A percentile compares a stretch with the other conserved stretches of the same genome.
Evolutionary conservation across 2,888 invertebrate genomes (phyloP).

Genomic region (Tiliacea citrago): DNA sequence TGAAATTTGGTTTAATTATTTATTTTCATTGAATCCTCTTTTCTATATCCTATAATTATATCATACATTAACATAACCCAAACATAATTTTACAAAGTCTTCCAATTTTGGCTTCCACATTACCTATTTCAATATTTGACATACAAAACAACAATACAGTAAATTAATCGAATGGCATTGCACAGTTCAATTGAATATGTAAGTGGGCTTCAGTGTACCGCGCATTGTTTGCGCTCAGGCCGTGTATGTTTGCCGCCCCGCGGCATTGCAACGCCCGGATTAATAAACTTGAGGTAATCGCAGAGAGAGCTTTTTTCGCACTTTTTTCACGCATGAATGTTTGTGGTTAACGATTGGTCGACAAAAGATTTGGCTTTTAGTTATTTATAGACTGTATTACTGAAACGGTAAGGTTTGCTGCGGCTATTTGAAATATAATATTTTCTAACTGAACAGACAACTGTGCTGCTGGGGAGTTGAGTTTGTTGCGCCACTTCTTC

Average conservation of each 20-base stretch:
- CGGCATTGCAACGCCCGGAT: conserved; percentile 61
- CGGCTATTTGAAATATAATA: not conserved
- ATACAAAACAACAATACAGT: conserved; percentile 26
- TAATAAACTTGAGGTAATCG: conserved; percentile 70
- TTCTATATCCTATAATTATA: too few relatives aligned
- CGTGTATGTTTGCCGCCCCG: conserved; percentile 53
- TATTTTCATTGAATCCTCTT: not conserved
- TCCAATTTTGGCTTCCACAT: not conserved
- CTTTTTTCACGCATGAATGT: not conserved
- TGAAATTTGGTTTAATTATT: not conserved
- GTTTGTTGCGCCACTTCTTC: too few relatives aligned
- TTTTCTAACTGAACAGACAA: too few relatives aligned
- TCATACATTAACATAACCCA: too few relatives aligned
- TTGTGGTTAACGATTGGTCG: not conserved
- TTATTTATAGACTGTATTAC: not conserved
- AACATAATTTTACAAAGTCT: not conserved
- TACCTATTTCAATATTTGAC: conserved; percentile 12
- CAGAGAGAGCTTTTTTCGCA: conserved; percentile 13
- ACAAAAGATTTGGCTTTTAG: conserved; percentile 2
- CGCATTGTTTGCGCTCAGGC: conserved; percentile 54
- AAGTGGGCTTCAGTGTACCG: conserved; percentile 29
- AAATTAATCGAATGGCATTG: conserved; percentile 54
- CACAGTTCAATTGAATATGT: conserved; percentile 54
- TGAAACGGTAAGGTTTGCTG: not conserved
- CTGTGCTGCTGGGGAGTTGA: too few relatives aligned